phyloP scores from a whole-genome alignment of 2,113 vertebrate genomes.

The Platysternon megacephalum region DNA sequence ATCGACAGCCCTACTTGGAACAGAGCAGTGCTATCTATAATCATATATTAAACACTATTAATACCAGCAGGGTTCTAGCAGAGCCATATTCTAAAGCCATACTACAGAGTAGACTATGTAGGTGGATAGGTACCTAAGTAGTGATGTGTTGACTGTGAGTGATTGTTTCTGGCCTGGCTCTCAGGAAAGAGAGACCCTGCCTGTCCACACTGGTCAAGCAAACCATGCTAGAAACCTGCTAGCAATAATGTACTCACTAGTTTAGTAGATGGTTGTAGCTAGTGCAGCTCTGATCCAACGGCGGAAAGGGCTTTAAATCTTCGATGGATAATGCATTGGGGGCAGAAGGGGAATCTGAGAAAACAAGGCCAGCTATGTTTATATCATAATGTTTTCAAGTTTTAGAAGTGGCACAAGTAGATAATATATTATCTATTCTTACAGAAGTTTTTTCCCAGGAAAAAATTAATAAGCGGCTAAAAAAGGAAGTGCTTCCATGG shows the following conservation, averaged over 20 bases:
- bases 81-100: not conserved
- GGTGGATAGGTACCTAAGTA: not conserved
- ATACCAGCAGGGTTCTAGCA: not conserved
- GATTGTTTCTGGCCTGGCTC: not conserved
- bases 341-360: not conserved
- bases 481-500: not conserved
- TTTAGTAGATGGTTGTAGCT: not conserved
- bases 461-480: not conserved
- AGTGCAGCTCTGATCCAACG: not conserved
- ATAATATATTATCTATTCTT: not conserved
- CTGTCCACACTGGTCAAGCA: not conserved
- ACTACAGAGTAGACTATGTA: not conserved
- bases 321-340: not conserved
- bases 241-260: accelerated
- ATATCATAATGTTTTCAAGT: accelerated
- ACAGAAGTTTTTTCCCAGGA: not conserved
- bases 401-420: not conserved
- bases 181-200: not conserved
- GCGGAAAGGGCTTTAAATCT: not conserved
- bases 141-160: not conserved
- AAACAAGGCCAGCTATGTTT: not conserved
- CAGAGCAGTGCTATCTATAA: not conserved
- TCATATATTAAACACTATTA: not conserved
- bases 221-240: not conserved
- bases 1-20: not conserved